Conservation (phyloP, 2,113 vertebrate species). For the Phasianus colchicus region DNA sequence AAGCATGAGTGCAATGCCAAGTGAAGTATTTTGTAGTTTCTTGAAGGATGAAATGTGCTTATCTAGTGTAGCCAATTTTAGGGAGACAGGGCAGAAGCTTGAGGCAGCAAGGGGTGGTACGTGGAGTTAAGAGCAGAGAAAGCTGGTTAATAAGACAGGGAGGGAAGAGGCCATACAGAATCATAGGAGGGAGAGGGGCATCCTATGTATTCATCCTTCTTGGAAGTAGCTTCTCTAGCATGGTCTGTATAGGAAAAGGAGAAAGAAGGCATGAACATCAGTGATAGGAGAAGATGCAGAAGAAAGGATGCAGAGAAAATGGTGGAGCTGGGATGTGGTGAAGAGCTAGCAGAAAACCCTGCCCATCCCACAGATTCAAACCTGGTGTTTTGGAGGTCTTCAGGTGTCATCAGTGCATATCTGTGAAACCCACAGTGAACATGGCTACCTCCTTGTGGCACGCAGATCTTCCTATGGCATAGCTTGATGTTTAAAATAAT, state of each 20-base stretch:
- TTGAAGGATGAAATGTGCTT: not conserved
- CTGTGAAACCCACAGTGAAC: not conserved
- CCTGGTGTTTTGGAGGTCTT: not conserved
- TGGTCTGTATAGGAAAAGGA: not conserved
- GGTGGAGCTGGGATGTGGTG: not conserved
- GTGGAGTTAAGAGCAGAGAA: not conserved
- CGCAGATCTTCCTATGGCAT: rapidly evolving
- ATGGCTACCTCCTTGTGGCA: not conserved
- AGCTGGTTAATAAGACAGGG: not conserved
- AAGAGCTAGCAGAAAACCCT: not conserved
- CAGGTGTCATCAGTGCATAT: not conserved
- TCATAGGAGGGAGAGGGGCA: not conserved
- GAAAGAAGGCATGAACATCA: not conserved
- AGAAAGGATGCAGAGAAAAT: not conserved
- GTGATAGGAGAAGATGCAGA: not conserved
- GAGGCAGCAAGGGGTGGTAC: not conserved
- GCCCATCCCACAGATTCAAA: not conserved
- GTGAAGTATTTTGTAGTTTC: not conserved
- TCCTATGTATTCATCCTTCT: not conserved
- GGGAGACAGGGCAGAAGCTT: not conserved
- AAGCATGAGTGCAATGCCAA: not conserved
- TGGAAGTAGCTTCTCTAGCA: not conserved
- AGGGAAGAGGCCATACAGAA: not conserved
- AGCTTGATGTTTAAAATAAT: not conserved
- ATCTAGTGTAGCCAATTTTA: not conserved